Conservation (phyloP, 2,888 invertebrate species). For the Tetanocera ferruginea region DNA sequence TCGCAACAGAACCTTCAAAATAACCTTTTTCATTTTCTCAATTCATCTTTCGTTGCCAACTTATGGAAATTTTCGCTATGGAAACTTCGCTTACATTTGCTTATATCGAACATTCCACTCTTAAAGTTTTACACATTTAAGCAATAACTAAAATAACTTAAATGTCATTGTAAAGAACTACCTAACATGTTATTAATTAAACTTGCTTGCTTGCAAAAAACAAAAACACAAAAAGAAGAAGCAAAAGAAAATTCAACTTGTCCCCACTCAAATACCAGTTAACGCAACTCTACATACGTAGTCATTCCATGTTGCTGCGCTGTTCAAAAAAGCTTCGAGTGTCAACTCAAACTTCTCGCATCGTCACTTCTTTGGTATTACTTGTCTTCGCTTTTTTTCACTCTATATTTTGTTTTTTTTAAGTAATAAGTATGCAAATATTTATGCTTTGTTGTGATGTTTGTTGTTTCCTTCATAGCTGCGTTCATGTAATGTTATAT, state of each 20-base stretch:
- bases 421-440: constrained; percentile 17
- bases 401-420: not conserved
- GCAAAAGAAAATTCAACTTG: constrained; percentile 11
- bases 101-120: too few relatives aligned
- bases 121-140: too few relatives aligned
- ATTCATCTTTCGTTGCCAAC: too few relatives aligned
- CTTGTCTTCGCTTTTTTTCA: not conserved
- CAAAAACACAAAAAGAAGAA: not conserved
- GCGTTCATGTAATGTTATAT: constrained; percentile 18
- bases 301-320: constrained; percentile 40
- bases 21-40: too few relatives aligned
- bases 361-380: constrained; percentile 10
- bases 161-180: too few relatives aligned
- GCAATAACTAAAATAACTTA: too few relatives aligned
- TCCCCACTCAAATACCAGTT: constrained; percentile 11
- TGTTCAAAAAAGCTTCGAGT: constrained; percentile 21
- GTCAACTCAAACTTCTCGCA: not conserved
- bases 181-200: too few relatives aligned
- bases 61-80: too few relatives aligned
- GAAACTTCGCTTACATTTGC: too few relatives aligned
- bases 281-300: constrained; percentile 24
- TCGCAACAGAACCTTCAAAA: too few relatives aligned
- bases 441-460: constrained; percentile 3
- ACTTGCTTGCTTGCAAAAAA: too few relatives aligned
- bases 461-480: not conserved